Percentiles rank a stretch among this genome's conserved stretches.
These are phyloP conservation scores for Calosoma granatense DNA, from an alignment of 1,140 invertebrate species.

Conservation along the genomic window DNA sequence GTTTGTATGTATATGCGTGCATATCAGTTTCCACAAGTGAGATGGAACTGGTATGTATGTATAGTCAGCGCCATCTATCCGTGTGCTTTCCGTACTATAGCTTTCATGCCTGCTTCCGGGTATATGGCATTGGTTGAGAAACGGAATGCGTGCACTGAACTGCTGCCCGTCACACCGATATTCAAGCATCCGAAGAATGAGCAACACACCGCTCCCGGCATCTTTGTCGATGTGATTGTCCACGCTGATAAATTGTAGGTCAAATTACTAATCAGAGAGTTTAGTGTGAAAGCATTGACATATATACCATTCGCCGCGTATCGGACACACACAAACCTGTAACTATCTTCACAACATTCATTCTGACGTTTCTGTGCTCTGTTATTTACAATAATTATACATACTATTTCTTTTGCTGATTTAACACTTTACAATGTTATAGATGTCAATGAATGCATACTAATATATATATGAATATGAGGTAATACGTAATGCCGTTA, in stretches of 20 bases:
- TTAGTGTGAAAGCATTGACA: background rate
- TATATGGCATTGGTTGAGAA: conserved; percentile 39
- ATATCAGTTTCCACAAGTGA: background rate
- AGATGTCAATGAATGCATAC: no score
- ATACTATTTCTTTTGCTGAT: no score
- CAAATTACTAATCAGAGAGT: background rate
- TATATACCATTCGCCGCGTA: no score
- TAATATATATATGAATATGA: no score
- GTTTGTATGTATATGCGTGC: background rate
- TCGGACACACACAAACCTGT: no score
- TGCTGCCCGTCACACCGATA: conserved; percentile 45
- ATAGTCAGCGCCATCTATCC: background rate
- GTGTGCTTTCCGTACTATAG: conserved; percentile 28
- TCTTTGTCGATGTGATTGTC: conserved; percentile 50
- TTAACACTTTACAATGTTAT: no score
- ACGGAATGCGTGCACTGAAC: conserved; percentile 35
- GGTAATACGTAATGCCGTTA: background rate
- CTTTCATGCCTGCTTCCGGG: conserved; percentile 45
- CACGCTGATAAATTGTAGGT: conserved; percentile 46
- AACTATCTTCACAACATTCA: no score
- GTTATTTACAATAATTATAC: no score
- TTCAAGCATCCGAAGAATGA: conserved; percentile 37
- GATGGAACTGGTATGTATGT: background rate
- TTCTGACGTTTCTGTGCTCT: no score
- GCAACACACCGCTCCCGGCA: conserved; percentile 42